Percentiles rank a stretch among this genome's conserved stretches.
These are phyloP conservation scores for Parnassius glacialis DNA, from an alignment of 2,888 invertebrate species.

Conservation along the genomic window DNA sequence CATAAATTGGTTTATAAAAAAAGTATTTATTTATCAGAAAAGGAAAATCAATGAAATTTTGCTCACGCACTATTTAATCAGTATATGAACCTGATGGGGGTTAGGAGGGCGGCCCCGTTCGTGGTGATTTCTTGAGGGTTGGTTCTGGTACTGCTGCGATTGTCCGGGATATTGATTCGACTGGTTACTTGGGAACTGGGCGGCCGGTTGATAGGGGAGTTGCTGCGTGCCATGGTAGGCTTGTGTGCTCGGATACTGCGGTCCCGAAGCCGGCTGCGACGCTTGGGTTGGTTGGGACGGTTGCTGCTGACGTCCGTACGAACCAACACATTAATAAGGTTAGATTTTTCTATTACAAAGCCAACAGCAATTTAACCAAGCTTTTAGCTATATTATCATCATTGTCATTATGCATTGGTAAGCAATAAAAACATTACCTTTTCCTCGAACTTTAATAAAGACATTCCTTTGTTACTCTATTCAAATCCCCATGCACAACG, in stretches of 20 bases:
- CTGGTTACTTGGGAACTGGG: constrained; percentile 77
- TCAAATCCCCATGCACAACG: constrained; percentile 78
- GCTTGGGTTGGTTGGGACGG: constrained; percentile 79
- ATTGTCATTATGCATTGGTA: constrained; percentile 67
- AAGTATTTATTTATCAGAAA: background rate
- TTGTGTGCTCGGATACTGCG: constrained; percentile 77
- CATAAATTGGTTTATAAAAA: background rate
- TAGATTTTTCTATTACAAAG: constrained; percentile 78
- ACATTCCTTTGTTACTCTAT: constrained; percentile 74
- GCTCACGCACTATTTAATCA: constrained; percentile 10
- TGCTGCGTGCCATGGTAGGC: constrained; percentile 80
- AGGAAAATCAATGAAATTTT: constrained; percentile 8
- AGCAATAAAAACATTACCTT: constrained; percentile 77
- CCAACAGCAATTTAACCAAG: constrained; percentile 75
- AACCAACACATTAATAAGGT: constrained; percentile 82
- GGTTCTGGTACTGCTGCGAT: constrained; percentile 70
- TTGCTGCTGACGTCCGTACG: constrained; percentile 82
- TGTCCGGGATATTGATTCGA: constrained; percentile 61
- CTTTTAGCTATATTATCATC: constrained; percentile 66
- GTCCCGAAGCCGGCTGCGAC: constrained; percentile 77
- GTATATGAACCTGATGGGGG: constrained; percentile 64
- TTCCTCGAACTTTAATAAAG: constrained; percentile 57
- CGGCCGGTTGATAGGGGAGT: constrained; percentile 76
- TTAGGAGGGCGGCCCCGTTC: constrained; percentile 78
- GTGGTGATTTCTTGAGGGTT: constrained; percentile 77